Percentiles rank a stretch among this genome's conserved stretches.
phyloP scores from a whole-genome alignment of 1,140 invertebrate species.

The Drosophila athabasca region DNA sequence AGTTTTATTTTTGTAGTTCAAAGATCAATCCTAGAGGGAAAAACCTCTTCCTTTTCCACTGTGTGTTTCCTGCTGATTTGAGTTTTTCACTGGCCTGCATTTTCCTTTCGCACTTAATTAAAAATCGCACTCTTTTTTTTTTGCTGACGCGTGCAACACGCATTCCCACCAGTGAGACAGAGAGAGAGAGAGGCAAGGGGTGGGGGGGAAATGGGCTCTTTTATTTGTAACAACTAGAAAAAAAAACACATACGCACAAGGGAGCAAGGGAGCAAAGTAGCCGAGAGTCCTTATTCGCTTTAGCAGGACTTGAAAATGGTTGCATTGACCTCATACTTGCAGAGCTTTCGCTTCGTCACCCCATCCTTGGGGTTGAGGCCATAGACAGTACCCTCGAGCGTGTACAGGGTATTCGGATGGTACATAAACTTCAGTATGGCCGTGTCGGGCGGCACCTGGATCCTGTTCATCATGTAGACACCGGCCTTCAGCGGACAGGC shows the following conservation, averaged over 20 bases:
- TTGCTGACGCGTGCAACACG: slow-evolving; percentile 60
- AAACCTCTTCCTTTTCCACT: neutral
- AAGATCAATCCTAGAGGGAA: too few species aligned
- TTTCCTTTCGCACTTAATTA: slow-evolving; percentile 67
- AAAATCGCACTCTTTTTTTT: slow-evolving; percentile 50
- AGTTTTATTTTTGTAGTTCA: neutral
- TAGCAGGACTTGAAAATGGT: slow-evolving; percentile 70
- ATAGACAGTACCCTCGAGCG: slow-evolving; percentile 60
- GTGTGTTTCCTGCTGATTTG: slow-evolving; percentile 17
- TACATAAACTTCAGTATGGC: slow-evolving; percentile 74
- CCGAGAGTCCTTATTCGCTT: neutral
- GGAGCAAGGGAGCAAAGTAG: neutral
- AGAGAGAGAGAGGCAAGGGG: neutral
- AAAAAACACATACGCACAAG: slow-evolving; percentile 11
- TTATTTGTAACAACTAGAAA: slow-evolving; percentile 36
- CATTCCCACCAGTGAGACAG: slow-evolving; percentile 1
- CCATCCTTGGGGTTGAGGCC: slow-evolving; percentile 48
- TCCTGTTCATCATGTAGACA: slow-evolving; percentile 66
- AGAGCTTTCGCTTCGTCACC: slow-evolving; percentile 30
- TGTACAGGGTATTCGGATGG: slow-evolving; percentile 68
- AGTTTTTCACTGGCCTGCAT: slow-evolving; percentile 12
- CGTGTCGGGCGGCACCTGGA: slow-evolving; percentile 71
- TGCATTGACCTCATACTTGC: slow-evolving; percentile 70
- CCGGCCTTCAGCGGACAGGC: slow-evolving; percentile 65
- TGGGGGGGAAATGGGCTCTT: slow-evolving; percentile 24